Conservation (phyloP, 2,113 vertebrate genomes). For the Sinocyclocheilus maitianheensis region DNA sequence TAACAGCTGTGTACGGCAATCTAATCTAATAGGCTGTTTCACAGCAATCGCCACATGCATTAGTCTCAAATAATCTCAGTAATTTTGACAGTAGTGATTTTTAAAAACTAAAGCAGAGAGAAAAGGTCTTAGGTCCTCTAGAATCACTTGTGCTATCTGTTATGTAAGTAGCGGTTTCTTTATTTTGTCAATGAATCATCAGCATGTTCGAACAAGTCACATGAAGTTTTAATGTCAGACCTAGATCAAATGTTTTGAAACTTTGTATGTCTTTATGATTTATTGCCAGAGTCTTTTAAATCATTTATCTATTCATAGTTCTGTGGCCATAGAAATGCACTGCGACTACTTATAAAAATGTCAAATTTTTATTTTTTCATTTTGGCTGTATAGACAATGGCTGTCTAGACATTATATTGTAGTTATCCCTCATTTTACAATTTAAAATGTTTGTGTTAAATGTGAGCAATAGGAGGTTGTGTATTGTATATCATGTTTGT, state of each 20-base stretch:
- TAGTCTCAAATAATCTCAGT: not conserved
- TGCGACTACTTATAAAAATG: not conserved
- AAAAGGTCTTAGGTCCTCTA: not conserved
- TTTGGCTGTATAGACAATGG: not conserved
- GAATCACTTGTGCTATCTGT: not conserved
- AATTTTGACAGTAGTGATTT: not conserved
- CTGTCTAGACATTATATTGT: not conserved
- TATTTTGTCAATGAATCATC: not conserved
- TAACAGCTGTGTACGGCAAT: not conserved
- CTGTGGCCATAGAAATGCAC: not conserved
- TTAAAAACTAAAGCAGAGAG: not conserved
- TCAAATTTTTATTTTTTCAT: not conserved
- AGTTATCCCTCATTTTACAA: not conserved
- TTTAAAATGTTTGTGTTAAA: not conserved
- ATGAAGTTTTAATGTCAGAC: not conserved
- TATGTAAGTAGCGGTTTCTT: not conserved
- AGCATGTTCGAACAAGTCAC: too few relatives aligned
- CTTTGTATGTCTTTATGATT: not conserved
- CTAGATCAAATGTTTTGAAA: not conserved
- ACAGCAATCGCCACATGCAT: not conserved
- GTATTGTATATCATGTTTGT: constrained; percentile 1
- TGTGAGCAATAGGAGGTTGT: not conserved
- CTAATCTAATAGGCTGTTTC: not conserved
- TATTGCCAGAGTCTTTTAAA: not conserved
- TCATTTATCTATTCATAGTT: not conserved